Evolutionary conservation across 2,888 invertebrate species (phyloP).

Genomic region (Masnerella sp.): DNA sequence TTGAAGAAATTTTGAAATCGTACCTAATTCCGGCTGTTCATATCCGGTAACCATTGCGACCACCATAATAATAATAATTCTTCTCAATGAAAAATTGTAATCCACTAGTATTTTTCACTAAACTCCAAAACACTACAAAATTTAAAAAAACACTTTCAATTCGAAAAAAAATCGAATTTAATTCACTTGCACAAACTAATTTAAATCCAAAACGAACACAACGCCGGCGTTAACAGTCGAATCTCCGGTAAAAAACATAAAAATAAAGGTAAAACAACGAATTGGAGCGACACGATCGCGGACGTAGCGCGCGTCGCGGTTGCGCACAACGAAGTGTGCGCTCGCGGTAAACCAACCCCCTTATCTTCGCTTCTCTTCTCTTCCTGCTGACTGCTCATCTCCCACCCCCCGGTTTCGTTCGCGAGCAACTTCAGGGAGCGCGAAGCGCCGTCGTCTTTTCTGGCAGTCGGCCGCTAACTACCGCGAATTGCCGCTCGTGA

Average conservation of each 20-base stretch:
- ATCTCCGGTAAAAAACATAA: background rate
- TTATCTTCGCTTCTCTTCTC: too few species aligned
- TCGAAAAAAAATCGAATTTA: too few species aligned
- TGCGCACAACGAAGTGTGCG: constrained; percentile 54
- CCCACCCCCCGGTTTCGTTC: constrained; percentile 46
- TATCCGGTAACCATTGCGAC: constrained; percentile 72
- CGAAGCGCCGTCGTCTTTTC: constrained; percentile 46
- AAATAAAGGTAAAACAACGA: constrained; percentile 7
- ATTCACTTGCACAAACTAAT: too few species aligned
- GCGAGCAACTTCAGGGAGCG: constrained; percentile 50
- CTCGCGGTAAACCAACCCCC: constrained; percentile 48
- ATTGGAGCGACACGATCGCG: constrained; percentile 30
- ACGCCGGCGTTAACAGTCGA: too few species aligned
- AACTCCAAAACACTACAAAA: too few species aligned
- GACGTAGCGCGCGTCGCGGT: constrained; percentile 47
- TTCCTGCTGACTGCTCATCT: constrained; percentile 41
- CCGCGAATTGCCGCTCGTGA: constrained; percentile 46
- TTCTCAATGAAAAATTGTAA: too few species aligned
- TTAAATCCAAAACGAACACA: too few species aligned
- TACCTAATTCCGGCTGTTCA: constrained; percentile 71
- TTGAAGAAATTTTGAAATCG: constrained; percentile 4
- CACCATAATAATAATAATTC: constrained; percentile 67
- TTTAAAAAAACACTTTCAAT: too few species aligned
- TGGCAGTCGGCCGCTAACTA: constrained; percentile 50
- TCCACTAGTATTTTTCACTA: too few species aligned